phyloP scores from a whole-genome alignment of 2,113 vertebrate species.

The Corythoichthys haematopterus region DNA sequence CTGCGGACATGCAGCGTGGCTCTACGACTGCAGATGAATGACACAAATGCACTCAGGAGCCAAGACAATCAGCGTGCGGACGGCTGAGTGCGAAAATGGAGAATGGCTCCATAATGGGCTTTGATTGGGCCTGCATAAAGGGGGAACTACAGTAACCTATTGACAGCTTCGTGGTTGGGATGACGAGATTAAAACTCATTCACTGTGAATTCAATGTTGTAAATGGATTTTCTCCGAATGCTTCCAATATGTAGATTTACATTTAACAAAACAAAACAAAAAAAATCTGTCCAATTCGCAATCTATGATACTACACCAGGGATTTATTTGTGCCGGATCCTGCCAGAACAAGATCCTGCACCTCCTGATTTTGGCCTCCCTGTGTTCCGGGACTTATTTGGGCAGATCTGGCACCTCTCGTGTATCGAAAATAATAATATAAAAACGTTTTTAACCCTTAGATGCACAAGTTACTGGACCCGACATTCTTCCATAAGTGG shows the following conservation, averaged over 20 bases:
- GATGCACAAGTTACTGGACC: too few relatives aligned
- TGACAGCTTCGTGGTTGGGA: background rate
- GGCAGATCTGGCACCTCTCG: too few relatives aligned
- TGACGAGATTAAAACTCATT: background rate
- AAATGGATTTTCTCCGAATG: background rate
- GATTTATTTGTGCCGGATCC: too few relatives aligned
- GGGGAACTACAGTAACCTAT: constrained; percentile 2
- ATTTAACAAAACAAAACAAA: too few relatives aligned
- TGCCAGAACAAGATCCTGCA: too few relatives aligned
- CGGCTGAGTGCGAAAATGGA: constrained; percentile 21
- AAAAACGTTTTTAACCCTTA: too few relatives aligned
- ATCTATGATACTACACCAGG: too few relatives aligned
- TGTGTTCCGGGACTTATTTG: too few relatives aligned
- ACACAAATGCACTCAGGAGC: constrained; percentile 21
- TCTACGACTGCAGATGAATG: constrained; percentile 6
- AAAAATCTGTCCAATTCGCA: too few relatives aligned
- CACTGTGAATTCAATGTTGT: background rate
- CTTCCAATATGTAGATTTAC: background rate
- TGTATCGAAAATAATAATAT: too few relatives aligned
- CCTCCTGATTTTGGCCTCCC: too few relatives aligned
- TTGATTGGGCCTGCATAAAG: constrained; percentile 16
- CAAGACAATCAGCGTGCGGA: constrained; percentile 30
- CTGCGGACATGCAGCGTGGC: background rate
- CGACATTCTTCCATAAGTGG: too few relatives aligned
- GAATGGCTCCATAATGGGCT: constrained; percentile 23